A percentile compares a stretch with the other conserved stretches of the same genome.
Conservation (phyloP, 2,113 vertebrate species). For the Platycercus adscitus region DNA sequence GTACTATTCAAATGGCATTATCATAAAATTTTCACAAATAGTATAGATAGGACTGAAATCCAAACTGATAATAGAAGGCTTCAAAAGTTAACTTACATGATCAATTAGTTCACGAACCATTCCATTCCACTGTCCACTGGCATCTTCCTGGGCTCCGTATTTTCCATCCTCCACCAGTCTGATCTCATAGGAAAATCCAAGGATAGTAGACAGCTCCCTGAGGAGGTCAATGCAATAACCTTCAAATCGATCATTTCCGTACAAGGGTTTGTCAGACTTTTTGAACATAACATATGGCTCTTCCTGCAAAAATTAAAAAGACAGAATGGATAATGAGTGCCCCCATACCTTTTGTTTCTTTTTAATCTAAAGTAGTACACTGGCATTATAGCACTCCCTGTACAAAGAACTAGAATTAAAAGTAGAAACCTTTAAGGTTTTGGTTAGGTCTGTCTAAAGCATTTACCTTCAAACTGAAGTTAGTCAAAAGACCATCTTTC, state of each 20-base stretch:
- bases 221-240: slow-evolving; percentile 97
- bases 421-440: background rate
- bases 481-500: background rate
- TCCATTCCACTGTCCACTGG: slow-evolving; percentile 95
- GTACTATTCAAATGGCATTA: background rate
- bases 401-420: background rate
- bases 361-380: background rate
- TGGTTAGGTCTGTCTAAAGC: background rate
- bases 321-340: background rate
- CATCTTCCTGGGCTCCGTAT: slow-evolving; percentile 95
- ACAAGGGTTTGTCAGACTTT: slow-evolving; percentile 97
- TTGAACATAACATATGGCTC: slow-evolving; percentile 99
- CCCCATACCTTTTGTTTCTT: background rate
- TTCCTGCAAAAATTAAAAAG: slow-evolving; percentile 79
- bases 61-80: background rate
- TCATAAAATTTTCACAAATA: background rate
- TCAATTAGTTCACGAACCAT: slow-evolving; percentile 97
- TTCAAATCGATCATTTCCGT: slow-evolving; percentile 96
- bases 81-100: slow-evolving; percentile 85
- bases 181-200: slow-evolving; percentile 95
- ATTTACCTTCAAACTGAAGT: background rate
- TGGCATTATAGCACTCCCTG: background rate
- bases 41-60: background rate
- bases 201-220: slow-evolving; percentile 90
- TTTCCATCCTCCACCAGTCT: slow-evolving; percentile 94